Evolutionary conservation across 2,113 vertebrate genomes (phyloP).

Genomic region (Trogon surrucura): DNA sequence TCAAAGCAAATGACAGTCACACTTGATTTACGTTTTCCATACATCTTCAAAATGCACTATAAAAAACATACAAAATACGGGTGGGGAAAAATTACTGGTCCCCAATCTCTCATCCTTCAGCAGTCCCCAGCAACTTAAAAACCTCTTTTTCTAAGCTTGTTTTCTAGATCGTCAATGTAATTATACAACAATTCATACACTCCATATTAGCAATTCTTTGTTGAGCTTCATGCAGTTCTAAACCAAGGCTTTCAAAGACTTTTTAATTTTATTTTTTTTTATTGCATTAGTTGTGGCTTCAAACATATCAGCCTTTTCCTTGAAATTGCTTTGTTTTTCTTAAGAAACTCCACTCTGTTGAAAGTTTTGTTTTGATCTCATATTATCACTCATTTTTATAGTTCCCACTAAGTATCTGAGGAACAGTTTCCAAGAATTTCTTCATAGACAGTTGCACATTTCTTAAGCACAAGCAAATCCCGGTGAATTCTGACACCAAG

Average conservation of each 20-base stretch:
- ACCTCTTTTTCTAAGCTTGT: slow-evolving; percentile 5
- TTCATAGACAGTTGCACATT: not conserved
- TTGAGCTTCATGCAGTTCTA: not conserved
- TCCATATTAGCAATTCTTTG: slow-evolving; percentile 22
- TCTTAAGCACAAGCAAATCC: not conserved
- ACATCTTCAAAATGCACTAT: not conserved
- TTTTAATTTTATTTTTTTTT: not conserved
- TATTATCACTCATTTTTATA: slow-evolving; percentile 18
- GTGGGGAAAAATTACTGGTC: not conserved
- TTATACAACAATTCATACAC: slow-evolving; percentile 25
- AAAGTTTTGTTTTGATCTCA: slow-evolving; percentile 45
- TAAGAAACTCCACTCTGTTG: not conserved
- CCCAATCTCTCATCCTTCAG: slow-evolving; percentile 3
- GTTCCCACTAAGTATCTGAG: not conserved
- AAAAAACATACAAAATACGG: not conserved
- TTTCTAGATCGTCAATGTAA: slow-evolving; percentile 29
- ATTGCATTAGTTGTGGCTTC: slow-evolving; percentile 43
- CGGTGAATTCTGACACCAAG: not conserved
- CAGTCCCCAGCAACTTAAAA: not conserved
- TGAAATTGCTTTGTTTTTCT: not conserved
- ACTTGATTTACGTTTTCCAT: not conserved
- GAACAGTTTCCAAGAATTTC: slow-evolving; percentile 8
- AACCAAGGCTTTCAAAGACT: slow-evolving; percentile 29
- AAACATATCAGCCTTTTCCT: slow-evolving; percentile 23
- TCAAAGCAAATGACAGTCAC: slow-evolving; percentile 43